Base-by-base conservation (phyloP, 2,113 vertebrate genomes). In the Actenoides lindsayi region DNA sequence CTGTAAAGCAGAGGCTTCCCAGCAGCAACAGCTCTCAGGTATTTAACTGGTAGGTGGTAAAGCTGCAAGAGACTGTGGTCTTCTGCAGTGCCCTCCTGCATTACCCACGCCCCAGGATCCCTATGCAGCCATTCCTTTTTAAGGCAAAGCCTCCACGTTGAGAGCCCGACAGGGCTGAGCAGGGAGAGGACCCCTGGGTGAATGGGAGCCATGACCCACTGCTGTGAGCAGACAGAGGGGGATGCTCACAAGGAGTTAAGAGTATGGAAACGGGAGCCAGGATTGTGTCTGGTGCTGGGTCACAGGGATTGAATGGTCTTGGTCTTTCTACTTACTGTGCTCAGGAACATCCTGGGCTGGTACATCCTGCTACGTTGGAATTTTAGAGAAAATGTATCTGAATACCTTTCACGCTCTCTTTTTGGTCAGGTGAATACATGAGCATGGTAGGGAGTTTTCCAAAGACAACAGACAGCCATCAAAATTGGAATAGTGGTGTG, bases 361-460 rank as follows among this genome's bases (percentile, higher is more conserved):
- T 33, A 31, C 39, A 37, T 77, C 27, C 56, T 70, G 35, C 28
- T 42, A 15, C 9, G 2, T 5, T 10, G 5, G 7, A 6, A 6
- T 2, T 53, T 50, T 50, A 42, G 17, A 79, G 42, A 28, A 54
- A 62, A 77, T 5, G 3, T 21, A 2, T 42, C 53, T 35, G 4
- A 4, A 11, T 68, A 44, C 51, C 53, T 70, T 78, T 63, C n/a
- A 28, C 0, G 0, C 51, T 67, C 18, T 79, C 12, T 7, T 0
- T 48, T 70, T 70, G 41, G 16, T 87, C 48, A 41, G 39, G 16
- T 51, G 24, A 51, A 11, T 57, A 5, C 30, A 8, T 54, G 17
- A 87, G 16, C 17, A 11, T 13, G 64, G 28, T 10, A 35, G 20
- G 50, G n/a, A 41, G 12, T 86, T 69, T 69, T 67, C 56, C n/a